phyloP scores from a whole-genome alignment of 2,797 vertebrate genomes.

The Crypturellus tataupa region DNA sequence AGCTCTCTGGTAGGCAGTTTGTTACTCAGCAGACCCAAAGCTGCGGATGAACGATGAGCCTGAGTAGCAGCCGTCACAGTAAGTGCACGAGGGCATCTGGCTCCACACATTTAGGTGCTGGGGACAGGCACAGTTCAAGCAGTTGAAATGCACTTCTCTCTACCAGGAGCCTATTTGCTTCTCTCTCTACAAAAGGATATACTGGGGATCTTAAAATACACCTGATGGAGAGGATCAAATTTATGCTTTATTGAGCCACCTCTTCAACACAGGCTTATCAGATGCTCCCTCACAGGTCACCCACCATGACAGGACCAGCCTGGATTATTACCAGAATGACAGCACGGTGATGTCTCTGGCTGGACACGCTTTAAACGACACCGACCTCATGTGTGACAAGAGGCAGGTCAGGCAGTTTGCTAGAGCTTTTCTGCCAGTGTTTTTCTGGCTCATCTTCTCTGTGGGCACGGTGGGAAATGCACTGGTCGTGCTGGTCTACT shows the following conservation, averaged over 20 bases:
- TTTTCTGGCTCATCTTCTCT: constrained; percentile 88
- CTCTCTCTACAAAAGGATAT: neutral
- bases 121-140: neutral
- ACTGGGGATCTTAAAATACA: neutral
- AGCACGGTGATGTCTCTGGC: neutral
- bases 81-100: neutral
- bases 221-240: neutral
- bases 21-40: neutral
- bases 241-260: neutral
- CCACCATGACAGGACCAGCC: neutral
- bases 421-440: constrained; percentile 80
- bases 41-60: too few relatives aligned
- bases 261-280: neutral
- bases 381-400: constrained; percentile 75
- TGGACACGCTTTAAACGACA: neutral
- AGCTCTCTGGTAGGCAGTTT: neutral
- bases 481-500: constrained; percentile 88
- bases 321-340: constrained; percentile 1
- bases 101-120: neutral
- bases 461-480: constrained; percentile 88
- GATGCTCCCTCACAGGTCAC: constrained; percentile 50
- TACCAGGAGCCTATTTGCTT: neutral
- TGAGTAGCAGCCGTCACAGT: neutral
- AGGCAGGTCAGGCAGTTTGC: constrained; percentile 81
- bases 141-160: rapidly evolving